Evolutionary conservation across 2,888 invertebrate genomes (phyloP), one percentile per base, ranked within the genome.

Genomic region (Barypeithes pellucidus): DNA sequence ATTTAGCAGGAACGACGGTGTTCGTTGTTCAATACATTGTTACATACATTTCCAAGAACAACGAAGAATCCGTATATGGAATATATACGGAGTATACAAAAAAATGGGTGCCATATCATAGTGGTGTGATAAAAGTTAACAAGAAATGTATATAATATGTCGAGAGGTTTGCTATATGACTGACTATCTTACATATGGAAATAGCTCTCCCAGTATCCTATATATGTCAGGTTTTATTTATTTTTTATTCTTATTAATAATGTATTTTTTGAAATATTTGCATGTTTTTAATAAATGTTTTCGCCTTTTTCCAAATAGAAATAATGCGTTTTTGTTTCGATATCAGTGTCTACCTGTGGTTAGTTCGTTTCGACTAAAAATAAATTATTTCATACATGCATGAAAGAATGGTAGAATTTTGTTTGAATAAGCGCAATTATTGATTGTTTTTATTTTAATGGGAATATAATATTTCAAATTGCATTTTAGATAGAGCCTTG

Each of bases 401-500:
- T 29, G 29, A 29, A 9, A 29, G 29, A 29, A 29, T 29, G 29
- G 36, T 12, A 50, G 50, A 50, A 63, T 47, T 63, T 50, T 63
- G 36, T 47, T 63, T 50, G 50, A 63, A 63, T 63, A 50, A 18
- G 63, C 29, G 18, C 12, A 63, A 63, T 63, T 61, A 61, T 61
- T 29, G 61, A 61, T 61, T 61, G 41, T 45, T 61, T 45, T 60
- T 61, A 29, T 45, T 61, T 24, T 24, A 45, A 61, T 61, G 61
- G 45, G 14, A 61, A 45, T 39, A 45, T 61, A 61, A 45, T 61
- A 61, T 61, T 61, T 61, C 29, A 24, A 61, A 24, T 61, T 61
- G 39, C 43, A 61, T 36, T 50, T 29, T 63, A 36, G 47, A 50
- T 63, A 63, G 33, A 50, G 5, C 20, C 7, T 18, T 33, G 36